Evolutionary conservation across 1,140 invertebrate genomes (phyloP).

Genomic region (Cyclargus thomasi): DNA sequence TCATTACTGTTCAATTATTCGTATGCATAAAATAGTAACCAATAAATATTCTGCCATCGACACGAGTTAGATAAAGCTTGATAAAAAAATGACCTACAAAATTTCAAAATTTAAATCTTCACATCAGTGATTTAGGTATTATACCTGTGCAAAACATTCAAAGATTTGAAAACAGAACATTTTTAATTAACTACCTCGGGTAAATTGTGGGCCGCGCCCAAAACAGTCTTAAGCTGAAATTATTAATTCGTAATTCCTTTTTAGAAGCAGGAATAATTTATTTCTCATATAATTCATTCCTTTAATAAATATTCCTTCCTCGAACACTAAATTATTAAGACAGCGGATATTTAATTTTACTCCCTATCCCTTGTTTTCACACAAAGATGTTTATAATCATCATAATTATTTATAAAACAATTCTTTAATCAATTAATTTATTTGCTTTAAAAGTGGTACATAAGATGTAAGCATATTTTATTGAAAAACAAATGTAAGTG

Average conservation of each 20-base stretch:
- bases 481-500: no score
- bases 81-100: no score
- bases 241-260: constrained; percentile 1
- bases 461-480: no score
- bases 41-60: no score
- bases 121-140: no score
- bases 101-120: no score
- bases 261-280: background rate
- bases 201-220: background rate
- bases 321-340: constrained; percentile 13
- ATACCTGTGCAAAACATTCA: no score
- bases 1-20: no score
- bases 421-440: no score
- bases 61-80: no score
- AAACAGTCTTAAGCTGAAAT: background rate
- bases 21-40: no score
- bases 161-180: background rate
- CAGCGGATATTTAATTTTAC: constrained; percentile 24
- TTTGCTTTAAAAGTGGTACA: no score
- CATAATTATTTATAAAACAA: background rate
- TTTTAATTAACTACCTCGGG: background rate
- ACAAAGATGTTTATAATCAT: constrained; percentile 22
- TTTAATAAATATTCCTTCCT: background rate
- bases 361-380: constrained; percentile 19
- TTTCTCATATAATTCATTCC: constrained; percentile 1